These are phyloP conservation scores for Spicauda simplicius DNA, from an alignment of 2,888 invertebrate genomes.

Conservation along the genomic window DNA sequence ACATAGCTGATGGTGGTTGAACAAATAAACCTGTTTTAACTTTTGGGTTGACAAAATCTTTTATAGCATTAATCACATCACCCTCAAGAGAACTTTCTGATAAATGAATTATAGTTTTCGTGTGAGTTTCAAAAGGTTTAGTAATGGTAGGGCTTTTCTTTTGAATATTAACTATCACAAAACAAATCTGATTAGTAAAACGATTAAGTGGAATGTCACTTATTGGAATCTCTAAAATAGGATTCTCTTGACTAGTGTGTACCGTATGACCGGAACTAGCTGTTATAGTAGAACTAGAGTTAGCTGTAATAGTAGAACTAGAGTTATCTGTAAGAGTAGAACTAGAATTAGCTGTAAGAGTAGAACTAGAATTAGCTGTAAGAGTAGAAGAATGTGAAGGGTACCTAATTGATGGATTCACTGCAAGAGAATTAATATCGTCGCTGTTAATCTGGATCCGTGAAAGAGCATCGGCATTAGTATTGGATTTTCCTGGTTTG, in stretches of 20 bases:
- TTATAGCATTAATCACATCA: constrained; percentile 31
- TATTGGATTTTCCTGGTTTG: constrained; percentile 11
- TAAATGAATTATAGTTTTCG: background rate
- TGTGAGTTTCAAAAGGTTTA: constrained; percentile 3
- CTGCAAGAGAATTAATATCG: too few relatives aligned
- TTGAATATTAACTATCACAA: background rate
- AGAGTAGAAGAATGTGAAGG: too few relatives aligned
- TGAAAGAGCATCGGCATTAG: constrained; percentile 12
- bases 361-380: too few relatives aligned
- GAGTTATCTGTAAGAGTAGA: too few relatives aligned
- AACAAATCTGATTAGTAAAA: constrained; percentile 28
- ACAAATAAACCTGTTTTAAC: too few relatives aligned
- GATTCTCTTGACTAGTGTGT: background rate
- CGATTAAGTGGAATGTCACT: constrained; percentile 30
- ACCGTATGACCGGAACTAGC: too few relatives aligned
- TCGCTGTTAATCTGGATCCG: background rate
- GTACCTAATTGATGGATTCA: too few relatives aligned
- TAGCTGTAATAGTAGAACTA: too few relatives aligned
- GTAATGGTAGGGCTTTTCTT: background rate
- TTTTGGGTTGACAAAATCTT: too few relatives aligned
- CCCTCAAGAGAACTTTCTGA: constrained; percentile 22
- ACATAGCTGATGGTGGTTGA: too few relatives aligned
- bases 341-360: too few relatives aligned
- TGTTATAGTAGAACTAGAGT: too few relatives aligned
- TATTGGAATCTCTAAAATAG: constrained; percentile 27